A percentile compares a stretch with the other conserved stretches of the same genome.
Evolutionary conservation across 1,140 invertebrate species (phyloP).

Genomic region (Drosophila virilis): DNA sequence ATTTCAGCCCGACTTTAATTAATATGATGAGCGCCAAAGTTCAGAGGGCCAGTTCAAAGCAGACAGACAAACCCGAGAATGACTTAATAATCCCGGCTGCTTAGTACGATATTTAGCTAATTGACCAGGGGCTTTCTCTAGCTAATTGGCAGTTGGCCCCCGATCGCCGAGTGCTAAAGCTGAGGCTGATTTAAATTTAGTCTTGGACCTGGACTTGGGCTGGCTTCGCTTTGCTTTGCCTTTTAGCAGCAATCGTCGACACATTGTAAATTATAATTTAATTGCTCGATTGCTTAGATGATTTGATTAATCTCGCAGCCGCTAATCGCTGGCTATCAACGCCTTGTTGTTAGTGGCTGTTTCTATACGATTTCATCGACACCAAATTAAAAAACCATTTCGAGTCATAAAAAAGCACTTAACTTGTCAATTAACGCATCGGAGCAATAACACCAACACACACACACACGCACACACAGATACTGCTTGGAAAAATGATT

Average conservation of each 20-base stretch:
- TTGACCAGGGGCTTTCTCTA: background rate
- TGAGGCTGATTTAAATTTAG: constrained; percentile 31
- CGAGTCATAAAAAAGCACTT: constrained; percentile 81
- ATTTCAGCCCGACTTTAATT: constrained; percentile 27
- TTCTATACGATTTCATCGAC: constrained; percentile 63
- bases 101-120: constrained; percentile 4
- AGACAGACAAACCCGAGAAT: constrained; percentile 19
- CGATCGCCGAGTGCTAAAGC: background rate
- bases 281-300: constrained; percentile 49
- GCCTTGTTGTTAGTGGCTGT: constrained; percentile 39
- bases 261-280: constrained; percentile 79
- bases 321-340: constrained; percentile 57
- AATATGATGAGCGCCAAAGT: constrained; percentile 19
- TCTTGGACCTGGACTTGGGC: background rate
- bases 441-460: constrained; percentile 16
- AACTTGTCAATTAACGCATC: constrained; percentile 80
- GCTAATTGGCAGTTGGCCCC: constrained; percentile 8
- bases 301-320: constrained; percentile 63
- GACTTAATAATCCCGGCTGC: constrained; percentile 47
- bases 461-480: constrained; percentile 19
- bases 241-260: constrained; percentile 40
- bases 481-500: constrained; percentile 33
- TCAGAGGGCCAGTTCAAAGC: constrained; percentile 22
- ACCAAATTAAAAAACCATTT: constrained; percentile 81
- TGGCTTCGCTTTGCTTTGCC: background rate